Conservation (phyloP, 2,797 vertebrate genomes). For the Epinephelus malabaricus region DNA sequence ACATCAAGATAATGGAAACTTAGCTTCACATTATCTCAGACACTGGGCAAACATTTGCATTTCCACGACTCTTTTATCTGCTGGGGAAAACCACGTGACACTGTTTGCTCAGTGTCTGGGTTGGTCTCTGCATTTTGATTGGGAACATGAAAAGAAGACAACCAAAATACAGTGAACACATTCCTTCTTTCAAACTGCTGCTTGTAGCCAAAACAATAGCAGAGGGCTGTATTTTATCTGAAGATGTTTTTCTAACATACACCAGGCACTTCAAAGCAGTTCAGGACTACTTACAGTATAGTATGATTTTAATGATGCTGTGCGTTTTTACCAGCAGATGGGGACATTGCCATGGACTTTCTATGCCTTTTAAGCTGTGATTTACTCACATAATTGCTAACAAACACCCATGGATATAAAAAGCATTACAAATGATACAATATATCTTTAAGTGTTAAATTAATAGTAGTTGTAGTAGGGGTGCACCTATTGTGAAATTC, state of each 20-base stretch:
- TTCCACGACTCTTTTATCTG: slow-evolving; percentile 56
- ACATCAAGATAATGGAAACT: slow-evolving; percentile 19
- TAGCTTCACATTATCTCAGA: slow-evolving; percentile 45
- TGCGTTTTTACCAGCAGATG: slow-evolving; percentile 78
- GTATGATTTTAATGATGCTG: slow-evolving; percentile 1
- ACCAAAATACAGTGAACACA: slow-evolving; percentile 48
- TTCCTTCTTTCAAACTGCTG: slow-evolving; percentile 53
- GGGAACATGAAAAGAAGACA: slow-evolving; percentile 62
- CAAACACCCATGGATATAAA: not conserved
- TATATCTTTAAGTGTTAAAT: not conserved
- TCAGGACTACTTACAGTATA: not conserved
- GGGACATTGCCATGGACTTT: slow-evolving; percentile 62
- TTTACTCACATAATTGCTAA: not conserved
- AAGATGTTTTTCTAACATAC: not conserved
- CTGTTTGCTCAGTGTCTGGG: slow-evolving; percentile 68
- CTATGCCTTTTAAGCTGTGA: slow-evolving; percentile 1
- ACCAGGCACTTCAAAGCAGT: slow-evolving; percentile 19
- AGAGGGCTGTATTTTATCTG: slow-evolving; percentile 39
- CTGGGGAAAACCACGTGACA: slow-evolving; percentile 53
- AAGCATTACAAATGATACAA: not conserved
- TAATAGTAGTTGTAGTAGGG: too few species aligned
- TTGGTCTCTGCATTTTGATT: slow-evolving; percentile 39
- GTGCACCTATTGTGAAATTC: too few species aligned
- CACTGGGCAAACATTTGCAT: slow-evolving; percentile 57
- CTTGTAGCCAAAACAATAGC: slow-evolving; percentile 68